Percentiles rank a stretch among this genome's conserved stretches.
phyloP scores from a whole-genome alignment of 2,888 invertebrate species.

The Nineta flava region DNA sequence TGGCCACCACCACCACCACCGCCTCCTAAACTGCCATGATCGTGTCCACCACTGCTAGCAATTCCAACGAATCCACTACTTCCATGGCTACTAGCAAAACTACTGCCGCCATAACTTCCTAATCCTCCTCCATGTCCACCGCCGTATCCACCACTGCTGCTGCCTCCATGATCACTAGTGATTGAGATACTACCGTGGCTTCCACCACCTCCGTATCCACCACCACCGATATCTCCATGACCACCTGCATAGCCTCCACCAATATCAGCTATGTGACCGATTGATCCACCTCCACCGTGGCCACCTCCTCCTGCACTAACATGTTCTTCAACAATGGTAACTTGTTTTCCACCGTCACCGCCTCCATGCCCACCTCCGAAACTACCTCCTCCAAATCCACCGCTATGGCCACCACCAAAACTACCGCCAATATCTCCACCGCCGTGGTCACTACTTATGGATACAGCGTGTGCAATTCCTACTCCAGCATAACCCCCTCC shows the following conservation, averaged over 20 bases:
- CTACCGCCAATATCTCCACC: slow-evolving; percentile 8
- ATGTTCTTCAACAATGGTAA: slow-evolving; percentile 2
- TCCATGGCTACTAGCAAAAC: neutral
- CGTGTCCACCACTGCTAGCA: neutral
- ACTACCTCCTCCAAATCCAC: slow-evolving; percentile 1
- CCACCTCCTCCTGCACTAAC: slow-evolving; percentile 3
- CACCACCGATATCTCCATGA: slow-evolving; percentile 7
- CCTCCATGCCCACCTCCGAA: slow-evolving; percentile 8
- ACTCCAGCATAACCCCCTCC: slow-evolving; percentile 9
- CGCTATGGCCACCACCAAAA: slow-evolving; percentile 4
- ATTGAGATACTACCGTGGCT: neutral
- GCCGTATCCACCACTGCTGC: too few species aligned
- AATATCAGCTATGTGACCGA: neutral
- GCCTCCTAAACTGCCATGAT: neutral
- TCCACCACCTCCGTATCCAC: slow-evolving; percentile 4
- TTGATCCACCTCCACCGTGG: neutral
- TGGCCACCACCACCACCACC: neutral
- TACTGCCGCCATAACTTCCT: slow-evolving; percentile 1
- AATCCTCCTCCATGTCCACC: slow-evolving; percentile 8
- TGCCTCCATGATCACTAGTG: slow-evolving; percentile 1
- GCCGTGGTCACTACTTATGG: slow-evolving; percentile 8
- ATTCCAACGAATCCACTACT: neutral
- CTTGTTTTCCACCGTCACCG: slow-evolving; percentile 8
- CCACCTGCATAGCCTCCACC: slow-evolving; percentile 10
- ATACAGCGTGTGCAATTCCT: slow-evolving; percentile 1